Evolutionary conservation across 2,797 vertebrate species (phyloP).

Genomic region (Miichthys miiuy): DNA sequence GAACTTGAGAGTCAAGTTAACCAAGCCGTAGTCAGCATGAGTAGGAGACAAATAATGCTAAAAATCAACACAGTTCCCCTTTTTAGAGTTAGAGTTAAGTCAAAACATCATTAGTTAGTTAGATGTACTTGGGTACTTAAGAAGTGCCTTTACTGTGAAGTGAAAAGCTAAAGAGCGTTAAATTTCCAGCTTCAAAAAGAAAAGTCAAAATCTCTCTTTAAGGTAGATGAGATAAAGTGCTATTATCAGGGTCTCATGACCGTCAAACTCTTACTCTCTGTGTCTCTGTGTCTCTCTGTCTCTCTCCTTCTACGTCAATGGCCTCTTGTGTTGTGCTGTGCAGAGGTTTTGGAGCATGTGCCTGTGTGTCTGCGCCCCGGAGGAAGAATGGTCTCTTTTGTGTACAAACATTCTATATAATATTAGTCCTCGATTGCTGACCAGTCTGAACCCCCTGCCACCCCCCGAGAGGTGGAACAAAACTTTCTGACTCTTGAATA

Average conservation of each 20-base stretch:
- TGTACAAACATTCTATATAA: constrained; percentile 45
- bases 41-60: constrained; percentile 5
- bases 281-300: constrained; percentile 32
- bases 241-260: constrained; percentile 63
- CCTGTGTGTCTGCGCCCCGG: constrained; percentile 35
- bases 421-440: constrained; percentile 17
- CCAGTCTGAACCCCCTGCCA: constrained; percentile 1
- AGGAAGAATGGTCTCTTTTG: constrained; percentile 73
- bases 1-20: neutral
- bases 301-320: constrained; percentile 56
- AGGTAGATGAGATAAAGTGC: constrained; percentile 39
- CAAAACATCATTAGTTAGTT: neutral
- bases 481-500: constrained; percentile 47
- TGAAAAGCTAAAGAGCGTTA: neutral
- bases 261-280: constrained; percentile 32
- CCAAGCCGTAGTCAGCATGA: neutral
- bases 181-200: neutral
- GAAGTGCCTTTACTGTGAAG: neutral
- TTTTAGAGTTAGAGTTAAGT: neutral
- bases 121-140: neutral
- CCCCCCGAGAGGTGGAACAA: constrained; percentile 14
- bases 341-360: constrained; percentile 67
- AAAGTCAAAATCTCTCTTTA: constrained; percentile 9
- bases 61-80: constrained; percentile 31
- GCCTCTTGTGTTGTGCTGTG: constrained; percentile 64